These are phyloP conservation scores for Phocoena phocoena DNA, from an alignment of 2,113 vertebrate species.

Conservation along the genomic window DNA sequence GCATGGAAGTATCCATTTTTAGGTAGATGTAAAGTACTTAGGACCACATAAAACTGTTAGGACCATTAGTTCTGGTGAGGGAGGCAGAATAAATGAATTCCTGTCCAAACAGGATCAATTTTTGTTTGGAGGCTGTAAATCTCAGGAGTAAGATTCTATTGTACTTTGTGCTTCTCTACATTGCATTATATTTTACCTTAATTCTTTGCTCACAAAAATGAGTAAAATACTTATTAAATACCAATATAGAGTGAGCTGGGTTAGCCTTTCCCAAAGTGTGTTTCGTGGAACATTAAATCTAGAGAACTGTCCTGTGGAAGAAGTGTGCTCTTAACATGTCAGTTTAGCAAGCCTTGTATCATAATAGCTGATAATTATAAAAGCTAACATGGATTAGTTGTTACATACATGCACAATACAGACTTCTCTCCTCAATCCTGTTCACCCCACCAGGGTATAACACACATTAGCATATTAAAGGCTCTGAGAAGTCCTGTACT, in stretches of 20 bases:
- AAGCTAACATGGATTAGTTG: neutral
- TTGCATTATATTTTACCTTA: neutral
- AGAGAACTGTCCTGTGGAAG: neutral
- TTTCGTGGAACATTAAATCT: neutral
- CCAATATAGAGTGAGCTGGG: neutral
- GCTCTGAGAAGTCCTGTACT: constrained; percentile 51
- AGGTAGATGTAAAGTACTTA: neutral
- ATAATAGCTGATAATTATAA: neutral
- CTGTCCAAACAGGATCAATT: neutral
- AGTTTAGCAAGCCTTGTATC: neutral
- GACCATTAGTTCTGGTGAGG: neutral
- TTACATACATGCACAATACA: neutral
- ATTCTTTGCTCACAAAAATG: constrained; percentile 29
- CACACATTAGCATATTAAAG: neutral
- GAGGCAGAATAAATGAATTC: neutral
- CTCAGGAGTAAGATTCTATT: neutral
- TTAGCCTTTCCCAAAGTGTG: neutral
- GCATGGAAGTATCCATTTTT: neutral
- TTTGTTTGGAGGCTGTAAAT: neutral
- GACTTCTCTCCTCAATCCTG: neutral
- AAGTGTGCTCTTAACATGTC: neutral
- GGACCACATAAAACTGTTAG: neutral
- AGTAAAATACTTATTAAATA: neutral
- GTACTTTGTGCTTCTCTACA: neutral
- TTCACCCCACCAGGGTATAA: neutral